A percentile compares a stretch with the other conserved stretches of the same genome.
These are phyloP conservation scores for Creontiades dilutus DNA, from an alignment of 2,888 invertebrate species.

Conservation along the genomic window DNA sequence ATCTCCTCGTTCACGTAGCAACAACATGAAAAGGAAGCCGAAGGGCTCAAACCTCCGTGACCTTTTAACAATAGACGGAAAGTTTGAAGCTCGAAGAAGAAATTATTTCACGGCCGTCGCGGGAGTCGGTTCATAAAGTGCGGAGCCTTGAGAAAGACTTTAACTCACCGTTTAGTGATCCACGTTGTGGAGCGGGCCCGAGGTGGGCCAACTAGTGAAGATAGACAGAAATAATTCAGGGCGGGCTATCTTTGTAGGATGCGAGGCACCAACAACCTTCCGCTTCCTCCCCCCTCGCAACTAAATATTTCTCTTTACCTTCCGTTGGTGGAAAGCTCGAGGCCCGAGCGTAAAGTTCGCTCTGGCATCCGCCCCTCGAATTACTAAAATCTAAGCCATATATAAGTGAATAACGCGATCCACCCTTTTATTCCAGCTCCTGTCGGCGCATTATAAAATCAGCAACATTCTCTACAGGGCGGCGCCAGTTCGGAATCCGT, in stretches of 20 bases:
- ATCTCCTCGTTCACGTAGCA: no score
- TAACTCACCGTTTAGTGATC: neutral
- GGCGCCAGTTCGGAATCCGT: no score
- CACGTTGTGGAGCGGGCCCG: neutral
- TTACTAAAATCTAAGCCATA: conserved; percentile 1
- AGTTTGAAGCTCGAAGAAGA: no score
- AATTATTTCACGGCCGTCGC: no score
- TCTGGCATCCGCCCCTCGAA: neutral
- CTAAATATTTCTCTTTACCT: conserved; percentile 33
- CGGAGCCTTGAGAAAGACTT: no score
- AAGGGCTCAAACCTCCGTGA: no score
- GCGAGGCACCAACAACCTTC: neutral
- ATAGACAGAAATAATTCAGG: neutral
- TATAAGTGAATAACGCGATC: neutral
- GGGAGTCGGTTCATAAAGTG: no score
- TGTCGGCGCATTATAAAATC: neutral
- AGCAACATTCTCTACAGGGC: neutral
- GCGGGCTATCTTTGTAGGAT: neutral
- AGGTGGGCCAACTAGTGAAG: neutral
- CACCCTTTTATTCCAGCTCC: neutral
- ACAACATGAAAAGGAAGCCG: no score
- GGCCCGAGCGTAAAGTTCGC: neutral
- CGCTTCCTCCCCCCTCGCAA: conserved; percentile 1
- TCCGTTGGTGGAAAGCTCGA: neutral
- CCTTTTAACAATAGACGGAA: no score